Evolutionary conservation across 1,140 invertebrate species (phyloP).

Genomic region (Scaptomyza montana): DNA sequence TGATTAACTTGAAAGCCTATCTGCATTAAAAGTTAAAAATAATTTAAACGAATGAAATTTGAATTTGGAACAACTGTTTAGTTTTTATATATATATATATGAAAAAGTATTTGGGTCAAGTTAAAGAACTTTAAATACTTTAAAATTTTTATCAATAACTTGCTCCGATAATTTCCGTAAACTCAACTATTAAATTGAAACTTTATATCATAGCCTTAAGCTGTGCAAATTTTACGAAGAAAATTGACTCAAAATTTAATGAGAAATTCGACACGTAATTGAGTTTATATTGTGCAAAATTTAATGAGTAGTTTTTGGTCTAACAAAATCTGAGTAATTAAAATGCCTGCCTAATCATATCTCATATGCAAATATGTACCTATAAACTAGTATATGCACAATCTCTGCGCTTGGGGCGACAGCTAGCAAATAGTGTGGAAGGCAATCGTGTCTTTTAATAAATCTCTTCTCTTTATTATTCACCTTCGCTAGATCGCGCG

Average conservation of each 20-base stretch:
- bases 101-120: too few species aligned
- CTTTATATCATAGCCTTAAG: not conserved
- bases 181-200: not conserved
- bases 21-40: not conserved
- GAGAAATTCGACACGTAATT: constrained; percentile 1
- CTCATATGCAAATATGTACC: not conserved
- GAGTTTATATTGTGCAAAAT: not conserved
- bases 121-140: too few species aligned
- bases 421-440: constrained; percentile 53
- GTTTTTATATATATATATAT: too few species aligned
- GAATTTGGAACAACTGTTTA: not conserved
- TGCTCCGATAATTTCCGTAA: too few species aligned
- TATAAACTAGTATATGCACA: not conserved
- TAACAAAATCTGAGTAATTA: constrained; percentile 37
- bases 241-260: not conserved
- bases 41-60: not conserved
- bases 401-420: constrained; percentile 27
- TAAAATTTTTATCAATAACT: too few species aligned
- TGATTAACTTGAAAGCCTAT: not conserved
- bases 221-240: not conserved
- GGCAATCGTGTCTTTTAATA: too few species aligned
- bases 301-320: constrained; percentile 12
- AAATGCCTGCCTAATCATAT: constrained; percentile 8
- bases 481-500: too few species aligned
- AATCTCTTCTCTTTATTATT: too few species aligned